These are phyloP conservation scores for Rotaria socialis DNA, from an alignment of 2,888 invertebrate genomes.

Conservation along the genomic window DNA sequence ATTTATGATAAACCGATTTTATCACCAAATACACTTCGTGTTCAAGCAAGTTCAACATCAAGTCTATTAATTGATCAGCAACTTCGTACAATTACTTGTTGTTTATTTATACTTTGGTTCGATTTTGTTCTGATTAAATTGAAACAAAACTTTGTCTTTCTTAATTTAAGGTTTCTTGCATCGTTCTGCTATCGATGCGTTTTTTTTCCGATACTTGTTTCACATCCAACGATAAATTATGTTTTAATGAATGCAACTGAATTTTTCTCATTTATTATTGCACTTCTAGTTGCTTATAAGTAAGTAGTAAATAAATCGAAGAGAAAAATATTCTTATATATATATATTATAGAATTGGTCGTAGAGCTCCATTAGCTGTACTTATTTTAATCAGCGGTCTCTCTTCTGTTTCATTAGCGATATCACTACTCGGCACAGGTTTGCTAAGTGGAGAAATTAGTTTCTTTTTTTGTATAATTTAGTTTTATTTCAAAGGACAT, in stretches of 20 bases:
- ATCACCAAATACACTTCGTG: neutral
- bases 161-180: conserved; percentile 22
- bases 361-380: conserved; percentile 19
- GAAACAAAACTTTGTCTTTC: neutral
- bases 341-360: neutral
- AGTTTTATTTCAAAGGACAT: neutral
- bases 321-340: neutral
- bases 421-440: conserved; percentile 15
- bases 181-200: conserved; percentile 18
- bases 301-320: neutral
- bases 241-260: conserved; percentile 25
- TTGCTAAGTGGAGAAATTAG: neutral
- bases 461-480: neutral
- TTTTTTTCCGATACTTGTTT: neutral
- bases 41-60: neutral
- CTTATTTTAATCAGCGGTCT: conserved; percentile 21
- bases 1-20: neutral
- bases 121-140: neutral
- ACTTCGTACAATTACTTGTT: conserved; percentile 11
- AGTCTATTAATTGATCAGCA: neutral
- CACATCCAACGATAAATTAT: conserved; percentile 28
- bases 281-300: conserved; percentile 10
- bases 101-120: conserved; percentile 30
- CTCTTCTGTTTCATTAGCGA: neutral
- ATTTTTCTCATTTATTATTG: conserved; percentile 31